Conservation (phyloP, 2,113 vertebrate species). For the Epinephelus lanceolatus region DNA sequence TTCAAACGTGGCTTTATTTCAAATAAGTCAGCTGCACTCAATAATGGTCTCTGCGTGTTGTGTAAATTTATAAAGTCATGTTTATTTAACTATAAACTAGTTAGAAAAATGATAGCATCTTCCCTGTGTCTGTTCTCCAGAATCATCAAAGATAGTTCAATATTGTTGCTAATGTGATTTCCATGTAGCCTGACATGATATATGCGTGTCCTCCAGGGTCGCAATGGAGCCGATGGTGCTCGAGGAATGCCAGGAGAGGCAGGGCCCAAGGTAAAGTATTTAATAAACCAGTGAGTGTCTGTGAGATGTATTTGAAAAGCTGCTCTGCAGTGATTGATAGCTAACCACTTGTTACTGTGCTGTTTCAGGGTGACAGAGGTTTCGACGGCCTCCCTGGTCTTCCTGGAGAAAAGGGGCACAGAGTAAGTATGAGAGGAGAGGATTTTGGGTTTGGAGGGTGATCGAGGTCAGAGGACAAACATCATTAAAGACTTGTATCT, state of each 20-base stretch:
- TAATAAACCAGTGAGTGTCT: neutral
- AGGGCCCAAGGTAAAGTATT: slow-evolving; percentile 89
- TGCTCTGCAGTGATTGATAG: neutral
- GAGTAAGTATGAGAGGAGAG: slow-evolving; percentile 86
- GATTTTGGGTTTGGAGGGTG: neutral
- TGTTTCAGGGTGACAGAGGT: slow-evolving; percentile 93
- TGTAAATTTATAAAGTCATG: slow-evolving; percentile 42
- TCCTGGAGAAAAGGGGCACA: slow-evolving; percentile 97
- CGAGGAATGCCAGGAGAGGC: slow-evolving; percentile 96
- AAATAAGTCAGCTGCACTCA: slow-evolving; percentile 62
- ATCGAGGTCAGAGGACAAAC: slow-evolving; percentile 9
- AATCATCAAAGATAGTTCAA: slow-evolving; percentile 8
- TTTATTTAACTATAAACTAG: slow-evolving; percentile 55
- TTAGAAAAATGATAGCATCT: slow-evolving; percentile 9
- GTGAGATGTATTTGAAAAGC: neutral
- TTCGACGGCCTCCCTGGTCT: slow-evolving; percentile 98
- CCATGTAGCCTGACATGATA: slow-evolving; percentile 19
- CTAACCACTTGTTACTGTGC: slow-evolving; percentile 22
- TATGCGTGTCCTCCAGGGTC: slow-evolving; percentile 85
- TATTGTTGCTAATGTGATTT: slow-evolving; percentile 35
- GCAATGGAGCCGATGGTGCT: slow-evolving; percentile 93
- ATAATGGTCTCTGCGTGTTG: slow-evolving; percentile 26
- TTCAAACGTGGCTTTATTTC: slow-evolving; percentile 47
- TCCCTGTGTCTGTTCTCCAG: slow-evolving; percentile 22
- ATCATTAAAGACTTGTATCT: slow-evolving; percentile 10